A percentile compares a stretch with the other conserved stretches of the same genome.
Evolutionary conservation across 1,140 invertebrate species (phyloP).

Genomic region (Drosophila biarmipes): DNA sequence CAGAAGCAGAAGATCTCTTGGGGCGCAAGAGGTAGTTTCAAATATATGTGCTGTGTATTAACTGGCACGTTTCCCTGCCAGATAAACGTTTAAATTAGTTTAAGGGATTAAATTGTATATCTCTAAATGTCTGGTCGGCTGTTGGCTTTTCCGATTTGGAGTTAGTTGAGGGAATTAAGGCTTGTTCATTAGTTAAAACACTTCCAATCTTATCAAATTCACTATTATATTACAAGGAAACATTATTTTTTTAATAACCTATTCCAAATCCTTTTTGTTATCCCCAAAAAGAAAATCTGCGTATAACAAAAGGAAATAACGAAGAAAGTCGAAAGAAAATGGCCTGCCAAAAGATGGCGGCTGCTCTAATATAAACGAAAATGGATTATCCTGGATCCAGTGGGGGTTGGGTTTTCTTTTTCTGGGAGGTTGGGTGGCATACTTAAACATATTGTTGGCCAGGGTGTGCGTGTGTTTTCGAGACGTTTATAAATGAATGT

Average conservation of each 20-base stretch:
- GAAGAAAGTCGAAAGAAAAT: conserved; percentile 28
- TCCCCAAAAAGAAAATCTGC: not conserved
- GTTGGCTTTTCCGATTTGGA: conserved; percentile 1
- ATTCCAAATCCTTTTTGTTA: not conserved
- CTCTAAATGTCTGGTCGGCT: not conserved
- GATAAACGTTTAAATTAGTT: conserved; percentile 12
- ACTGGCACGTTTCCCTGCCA: conserved; percentile 3
- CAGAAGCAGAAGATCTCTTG: conserved; percentile 16
- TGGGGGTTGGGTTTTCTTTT: conserved; percentile 1
- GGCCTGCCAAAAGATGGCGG: conserved; percentile 63
- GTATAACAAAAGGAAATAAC: conserved; percentile 22
- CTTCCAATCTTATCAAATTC: not conserved
- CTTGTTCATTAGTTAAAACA: too few relatives aligned
- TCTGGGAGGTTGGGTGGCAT: not conserved
- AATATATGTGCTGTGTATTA: not conserved
- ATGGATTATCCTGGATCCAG: conserved; percentile 70
- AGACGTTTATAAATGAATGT: conserved; percentile 82
- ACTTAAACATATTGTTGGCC: conserved; percentile 28
- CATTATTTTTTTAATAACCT: too few relatives aligned
- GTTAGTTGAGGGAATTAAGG: not conserved
- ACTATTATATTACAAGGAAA: not conserved
- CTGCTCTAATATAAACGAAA: conserved; percentile 71
- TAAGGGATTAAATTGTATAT: not conserved
- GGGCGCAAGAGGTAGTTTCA: conserved; percentile 1
- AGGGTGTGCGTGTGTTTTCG: conserved; percentile 51